Evolutionary conservation across 2,888 invertebrate genomes (phyloP), one percentile per base, ranked within the genome.

Genomic region (Osedax fenrisi): DNA sequence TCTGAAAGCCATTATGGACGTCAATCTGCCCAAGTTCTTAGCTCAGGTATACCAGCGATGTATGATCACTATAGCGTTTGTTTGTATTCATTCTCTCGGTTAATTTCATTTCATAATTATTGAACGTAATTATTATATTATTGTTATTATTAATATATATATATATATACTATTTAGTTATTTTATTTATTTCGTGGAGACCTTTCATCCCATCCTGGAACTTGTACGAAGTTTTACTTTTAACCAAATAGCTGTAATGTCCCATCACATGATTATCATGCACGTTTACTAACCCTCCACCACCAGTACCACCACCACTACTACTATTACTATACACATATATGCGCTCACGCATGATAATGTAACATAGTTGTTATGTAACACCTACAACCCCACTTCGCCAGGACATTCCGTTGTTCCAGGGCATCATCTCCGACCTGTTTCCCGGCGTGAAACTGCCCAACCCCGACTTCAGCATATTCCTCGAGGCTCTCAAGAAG

Each of bases 21-120:
- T 85, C 78, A 85, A 85, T 78, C 78, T 85, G 76, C 85, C 85
- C 26, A 85, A 85, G 78, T 85, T 85, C 79, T 80, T 85, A 75
- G 80, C 84, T 0, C 84, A 84, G 82, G 85, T 84, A 41, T 41
- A 17, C 41, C n/a, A n/a, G n/a, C n/a, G n/a, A n/a, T n/a, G n/a
- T n/a, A n/a, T n/a, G n/a, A n/a, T n/a, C n/a, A n/a, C n/a, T n/a
- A n/a, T n/a, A n/a, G n/a, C n/a, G n/a, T n/a, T n/a, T n/a, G n/a
- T n/a, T n/a, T n/a, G n/a, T 41, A 41, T 41, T 41, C 17, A 41
- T 41, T 41, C 17, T 10, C 21, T 64, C 10, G 10, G n/a, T 21
- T 64, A 64, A 64, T 64, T 21, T 10, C 17, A 41, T 41, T 41
- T 41, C 17, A 41, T n/a, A n/a, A n/a, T n/a, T n/a, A n/a, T n/a